Evolutionary conservation across 2,888 invertebrate genomes (phyloP).

Genomic region (Meiosimyza decipiens): DNA sequence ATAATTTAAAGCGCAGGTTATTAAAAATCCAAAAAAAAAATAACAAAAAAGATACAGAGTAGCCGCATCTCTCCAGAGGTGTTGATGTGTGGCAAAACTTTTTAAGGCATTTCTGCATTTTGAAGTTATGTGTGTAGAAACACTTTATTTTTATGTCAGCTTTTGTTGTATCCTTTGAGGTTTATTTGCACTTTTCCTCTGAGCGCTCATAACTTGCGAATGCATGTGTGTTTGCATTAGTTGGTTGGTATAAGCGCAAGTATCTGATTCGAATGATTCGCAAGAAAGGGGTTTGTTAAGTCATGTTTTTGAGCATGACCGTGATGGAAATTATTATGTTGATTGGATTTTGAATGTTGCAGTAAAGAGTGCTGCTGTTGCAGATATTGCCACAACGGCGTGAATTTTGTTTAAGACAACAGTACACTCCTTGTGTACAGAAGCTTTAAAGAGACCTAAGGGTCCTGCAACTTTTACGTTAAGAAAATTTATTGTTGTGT

Average conservation of each 20-base stretch:
- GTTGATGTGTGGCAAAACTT: constrained; percentile 41
- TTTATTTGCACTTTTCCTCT: constrained; percentile 42
- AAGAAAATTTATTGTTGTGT: constrained; percentile 41
- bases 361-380: background rate
- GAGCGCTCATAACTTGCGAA: background rate
- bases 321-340: constrained; percentile 50
- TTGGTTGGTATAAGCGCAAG: background rate
- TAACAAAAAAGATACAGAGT: too few relatives aligned
- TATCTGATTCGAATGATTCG: too few relatives aligned
- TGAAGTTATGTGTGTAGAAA: constrained; percentile 32
- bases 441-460: background rate
- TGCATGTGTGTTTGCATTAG: background rate
- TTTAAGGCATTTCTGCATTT: constrained; percentile 2
- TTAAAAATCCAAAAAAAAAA: too few relatives aligned
- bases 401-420: background rate
- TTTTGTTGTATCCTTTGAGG: constrained; percentile 34
- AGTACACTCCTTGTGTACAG: background rate
- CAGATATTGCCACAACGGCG: background rate
- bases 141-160: constrained; percentile 12
- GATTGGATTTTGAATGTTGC: constrained; percentile 47
- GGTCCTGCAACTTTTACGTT: background rate
- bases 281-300: constrained; percentile 26
- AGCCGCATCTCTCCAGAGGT: constrained; percentile 36
- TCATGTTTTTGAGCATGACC: constrained; percentile 41
- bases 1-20: constrained; percentile 37